Evolutionary conservation across 2,888 invertebrate species (phyloP), one percentile per base, ranked within the genome.

Genomic region (Drosophila paramelanica): DNA sequence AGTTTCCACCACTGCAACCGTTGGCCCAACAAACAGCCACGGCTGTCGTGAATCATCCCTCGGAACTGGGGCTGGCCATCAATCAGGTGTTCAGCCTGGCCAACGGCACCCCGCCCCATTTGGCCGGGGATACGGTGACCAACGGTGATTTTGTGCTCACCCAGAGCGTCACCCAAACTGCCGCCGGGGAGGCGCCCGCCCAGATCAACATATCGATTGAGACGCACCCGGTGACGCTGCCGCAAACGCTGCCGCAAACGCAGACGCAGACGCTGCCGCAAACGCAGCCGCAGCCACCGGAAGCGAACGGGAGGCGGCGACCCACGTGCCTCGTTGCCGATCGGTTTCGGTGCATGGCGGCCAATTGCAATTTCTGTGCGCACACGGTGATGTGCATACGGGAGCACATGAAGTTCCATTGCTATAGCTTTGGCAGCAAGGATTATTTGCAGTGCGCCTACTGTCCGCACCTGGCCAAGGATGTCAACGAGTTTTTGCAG

Each of bases 371-470:
- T 42, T 91, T 76, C 66, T 78, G 77, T 23, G 62, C 85, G 5
- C 72, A 73, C 45, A 82, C 89, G 5, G 81, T 88, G 5, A 72
- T 90, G 25, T 73, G 85, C 1, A 90, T 91, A 67, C 77, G 80
- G n/a, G 85, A 91, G 60, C 91, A 91, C 71, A 73, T 91, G 59
- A 72, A 72, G 17, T 83, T 86, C 46, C 91, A 91, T 51, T 64
- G 78, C 13, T 85, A 69, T 11, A 77, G 82, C 47, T 86, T 89
- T 11, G 72, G 73, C 0, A 71, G 78, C 33, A 79, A 70, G 3
- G 89, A 82, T 1, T 87, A 90, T 58, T 66, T 92, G 1, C 76
- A 65, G 13, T 91, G 91, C 41, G 82, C 86, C 13, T 73, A 87
- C 17, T 91, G 91, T 14, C 0, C 51, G 1, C 77, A 87, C 49